phyloP scores from a whole-genome alignment of 2,888 invertebrate species.

The Brachyptera putata region DNA sequence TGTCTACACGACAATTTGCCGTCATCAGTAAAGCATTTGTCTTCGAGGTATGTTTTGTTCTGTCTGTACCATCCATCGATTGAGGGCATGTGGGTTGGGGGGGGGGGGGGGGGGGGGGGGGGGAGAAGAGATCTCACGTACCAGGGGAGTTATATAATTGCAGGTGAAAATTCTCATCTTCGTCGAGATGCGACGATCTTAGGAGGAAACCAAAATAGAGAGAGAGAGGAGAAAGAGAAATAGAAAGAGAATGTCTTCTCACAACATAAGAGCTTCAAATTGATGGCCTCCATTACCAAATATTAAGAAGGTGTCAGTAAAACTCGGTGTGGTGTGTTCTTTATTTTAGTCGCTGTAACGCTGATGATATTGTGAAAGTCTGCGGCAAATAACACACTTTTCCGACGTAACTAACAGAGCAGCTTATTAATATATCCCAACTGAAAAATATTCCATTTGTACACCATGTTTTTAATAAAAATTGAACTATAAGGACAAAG shows the following conservation, averaged over 20 bases:
- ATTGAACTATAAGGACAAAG: too few relatives aligned
- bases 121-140: not conserved
- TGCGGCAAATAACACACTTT: too few relatives aligned
- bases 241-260: too few relatives aligned
- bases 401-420: too few relatives aligned
- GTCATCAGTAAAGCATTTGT: not conserved
- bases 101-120: not conserved
- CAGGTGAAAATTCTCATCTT: conserved; percentile 10
- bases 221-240: not conserved
- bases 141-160: not conserved
- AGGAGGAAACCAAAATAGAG: not conserved
- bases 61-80: not conserved
- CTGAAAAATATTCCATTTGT: too few relatives aligned
- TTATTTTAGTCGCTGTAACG: too few relatives aligned
- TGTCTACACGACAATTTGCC: not conserved
- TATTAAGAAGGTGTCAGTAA: not conserved
- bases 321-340: too few relatives aligned
- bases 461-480: too few relatives aligned
- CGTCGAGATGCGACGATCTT: not conserved
- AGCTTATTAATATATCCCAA: too few relatives aligned
- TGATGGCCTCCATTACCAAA: not conserved
- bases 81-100: not conserved
- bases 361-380: too few relatives aligned
- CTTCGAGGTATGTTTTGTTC: not conserved
- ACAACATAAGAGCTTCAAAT: not conserved